phyloP scores from a whole-genome alignment of 2,888 invertebrate species.

The Erebia aethiops region DNA sequence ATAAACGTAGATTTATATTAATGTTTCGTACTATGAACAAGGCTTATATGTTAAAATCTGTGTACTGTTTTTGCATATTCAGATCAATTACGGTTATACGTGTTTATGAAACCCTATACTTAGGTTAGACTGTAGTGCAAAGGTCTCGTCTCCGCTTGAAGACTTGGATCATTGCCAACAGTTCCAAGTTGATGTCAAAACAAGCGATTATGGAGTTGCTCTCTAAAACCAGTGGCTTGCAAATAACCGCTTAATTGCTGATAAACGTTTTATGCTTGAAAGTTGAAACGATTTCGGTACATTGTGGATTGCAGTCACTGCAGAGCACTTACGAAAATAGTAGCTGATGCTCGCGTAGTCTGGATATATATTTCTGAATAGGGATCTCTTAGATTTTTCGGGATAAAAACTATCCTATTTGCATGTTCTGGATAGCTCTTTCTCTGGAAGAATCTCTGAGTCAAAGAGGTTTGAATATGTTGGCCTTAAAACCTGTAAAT shows the following conservation, averaged over 20 bases:
- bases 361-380: no score
- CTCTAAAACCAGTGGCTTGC: slow-evolving; percentile 8
- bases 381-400: no score
- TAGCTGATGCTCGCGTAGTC: no score
- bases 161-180: slow-evolving; percentile 29
- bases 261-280: slow-evolving; percentile 5
- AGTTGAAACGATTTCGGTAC: neutral
- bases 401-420: no score
- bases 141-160: slow-evolving; percentile 10
- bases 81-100: neutral
- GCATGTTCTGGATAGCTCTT: no score
- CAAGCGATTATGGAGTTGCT: slow-evolving; percentile 26
- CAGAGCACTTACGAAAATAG: no score
- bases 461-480: no score
- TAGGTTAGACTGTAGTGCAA: neutral
- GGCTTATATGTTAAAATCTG: no score
- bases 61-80: neutral
- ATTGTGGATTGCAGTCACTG: neutral
- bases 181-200: slow-evolving; percentile 27
- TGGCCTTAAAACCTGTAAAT: no score
- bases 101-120: neutral
- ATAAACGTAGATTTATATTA: no score
- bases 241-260: slow-evolving; percentile 11
- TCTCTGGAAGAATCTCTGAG: no score
- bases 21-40: no score